These are phyloP conservation scores for Uromys caudimaculatus DNA, from an alignment of 2,797 vertebrate genomes.

Conservation along the genomic window DNA sequence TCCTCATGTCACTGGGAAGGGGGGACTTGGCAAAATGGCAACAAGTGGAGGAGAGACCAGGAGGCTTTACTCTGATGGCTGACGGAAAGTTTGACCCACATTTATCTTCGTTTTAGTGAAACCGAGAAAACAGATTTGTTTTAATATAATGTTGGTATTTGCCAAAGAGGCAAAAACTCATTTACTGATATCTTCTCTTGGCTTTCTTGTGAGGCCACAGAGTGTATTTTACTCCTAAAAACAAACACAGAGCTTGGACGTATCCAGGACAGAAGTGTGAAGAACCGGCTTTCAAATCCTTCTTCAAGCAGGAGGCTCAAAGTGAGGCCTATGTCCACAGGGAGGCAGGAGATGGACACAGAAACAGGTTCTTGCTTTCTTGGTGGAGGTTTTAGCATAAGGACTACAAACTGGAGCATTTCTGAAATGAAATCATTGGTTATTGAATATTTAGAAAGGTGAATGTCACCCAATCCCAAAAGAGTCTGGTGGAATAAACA, in stretches of 20 bases:
- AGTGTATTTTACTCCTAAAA: conserved; percentile 59
- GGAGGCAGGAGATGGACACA: too few relatives aligned
- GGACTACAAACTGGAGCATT: too few relatives aligned
- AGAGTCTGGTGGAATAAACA: not conserved
- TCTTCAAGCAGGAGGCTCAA: not conserved
- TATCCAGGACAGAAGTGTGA: not conserved
- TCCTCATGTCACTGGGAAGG: not conserved
- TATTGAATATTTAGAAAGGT: not conserved
- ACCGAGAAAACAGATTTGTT: conserved; percentile 37
- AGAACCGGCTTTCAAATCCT: not conserved
- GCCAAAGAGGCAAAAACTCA: not conserved
- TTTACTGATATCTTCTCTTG: conserved; percentile 15
- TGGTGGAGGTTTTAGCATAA: not conserved
- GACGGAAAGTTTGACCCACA: not conserved
- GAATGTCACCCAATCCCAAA: not conserved
- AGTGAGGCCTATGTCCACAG: fast-evolving
- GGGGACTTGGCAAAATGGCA: not conserved
- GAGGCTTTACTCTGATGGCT: not conserved
- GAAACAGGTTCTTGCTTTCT: not conserved
- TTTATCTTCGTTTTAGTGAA: not conserved
- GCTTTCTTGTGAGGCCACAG: conserved; percentile 22
- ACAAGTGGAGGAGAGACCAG: not conserved
- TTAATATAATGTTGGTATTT: not conserved
- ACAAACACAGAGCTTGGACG: not conserved
- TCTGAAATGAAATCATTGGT: not conserved